phyloP scores from a whole-genome alignment of 2,797 vertebrate genomes.

The Sebastes alutus region DNA sequence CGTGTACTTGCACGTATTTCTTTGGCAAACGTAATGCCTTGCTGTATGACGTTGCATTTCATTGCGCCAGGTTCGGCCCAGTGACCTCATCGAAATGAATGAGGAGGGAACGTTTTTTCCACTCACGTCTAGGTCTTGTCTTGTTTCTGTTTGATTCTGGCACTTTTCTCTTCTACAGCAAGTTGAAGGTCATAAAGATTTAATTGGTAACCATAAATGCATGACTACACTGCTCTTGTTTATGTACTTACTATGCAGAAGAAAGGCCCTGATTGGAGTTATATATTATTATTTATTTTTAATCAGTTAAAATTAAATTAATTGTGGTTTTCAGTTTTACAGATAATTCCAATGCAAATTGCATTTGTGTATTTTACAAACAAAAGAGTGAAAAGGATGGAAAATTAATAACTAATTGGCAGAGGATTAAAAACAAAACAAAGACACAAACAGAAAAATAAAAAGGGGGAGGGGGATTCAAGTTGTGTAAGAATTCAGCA shows the following conservation, averaged over 20 bases:
- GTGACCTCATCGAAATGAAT: neutral
- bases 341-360: neutral
- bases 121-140: neutral
- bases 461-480: too few species aligned
- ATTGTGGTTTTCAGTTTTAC: neutral
- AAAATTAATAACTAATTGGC: neutral
- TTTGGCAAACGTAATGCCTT: neutral
- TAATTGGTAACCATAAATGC: neutral
- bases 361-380: neutral
- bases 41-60: too few species aligned
- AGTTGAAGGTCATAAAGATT: neutral
- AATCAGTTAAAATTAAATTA: neutral
- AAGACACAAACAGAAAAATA: neutral
- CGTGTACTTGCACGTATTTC: too few species aligned
- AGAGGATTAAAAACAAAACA: neutral
- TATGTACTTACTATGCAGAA: neutral
- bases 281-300: neutral
- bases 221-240: neutral
- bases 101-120: fast-evolving
- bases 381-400: neutral
- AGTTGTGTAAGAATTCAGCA: too few species aligned
- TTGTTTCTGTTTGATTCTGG: neutral
- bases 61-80: too few species aligned
- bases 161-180: neutral
- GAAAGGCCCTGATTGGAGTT: neutral